Evolutionary conservation across 2,888 invertebrate species (phyloP).

Genomic region (Clistopyga incitator): DNA sequence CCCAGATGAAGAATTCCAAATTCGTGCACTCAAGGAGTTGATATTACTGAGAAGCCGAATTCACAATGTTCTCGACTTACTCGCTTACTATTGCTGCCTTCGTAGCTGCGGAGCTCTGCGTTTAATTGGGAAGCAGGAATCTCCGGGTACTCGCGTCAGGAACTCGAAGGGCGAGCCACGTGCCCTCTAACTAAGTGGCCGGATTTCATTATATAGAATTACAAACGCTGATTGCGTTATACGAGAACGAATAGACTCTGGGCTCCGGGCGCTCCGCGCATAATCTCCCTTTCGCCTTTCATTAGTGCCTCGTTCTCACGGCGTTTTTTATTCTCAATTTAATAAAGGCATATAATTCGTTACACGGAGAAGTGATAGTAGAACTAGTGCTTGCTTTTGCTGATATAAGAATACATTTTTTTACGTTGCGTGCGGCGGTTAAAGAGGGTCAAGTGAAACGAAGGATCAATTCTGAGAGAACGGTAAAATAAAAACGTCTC

Average conservation of each 20-base stretch:
- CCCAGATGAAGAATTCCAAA: not conserved
- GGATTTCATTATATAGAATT: conserved; percentile 65
- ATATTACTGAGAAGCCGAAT: conserved; percentile 26
- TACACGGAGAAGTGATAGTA: not conserved
- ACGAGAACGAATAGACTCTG: conserved; percentile 46
- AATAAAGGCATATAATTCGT: conserved; percentile 23
- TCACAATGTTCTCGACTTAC: conserved; percentile 30
- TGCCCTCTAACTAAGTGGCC: conserved; percentile 54
- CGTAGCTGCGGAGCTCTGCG: conserved; percentile 8
- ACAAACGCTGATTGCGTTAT: conserved; percentile 59
- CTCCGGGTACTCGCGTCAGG: conserved; percentile 22
- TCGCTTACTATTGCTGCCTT: conserved; percentile 19
- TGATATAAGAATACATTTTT: not conserved
- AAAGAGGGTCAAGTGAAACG: not conserved
- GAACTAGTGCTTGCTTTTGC: not conserved
- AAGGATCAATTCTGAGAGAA: not conserved
- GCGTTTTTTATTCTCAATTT: conserved; percentile 5
- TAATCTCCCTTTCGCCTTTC: conserved; percentile 1
- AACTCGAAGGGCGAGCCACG: conserved; percentile 2
- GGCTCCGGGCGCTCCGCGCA: not conserved
- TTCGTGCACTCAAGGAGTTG: not conserved
- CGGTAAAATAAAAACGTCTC: no score
- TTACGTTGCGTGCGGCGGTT: not conserved
- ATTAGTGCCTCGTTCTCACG: not conserved
- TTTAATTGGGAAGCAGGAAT: conserved; percentile 58